Evolutionary conservation across 2,113 vertebrate species (phyloP).

Genomic region (Dicrurus megarhynchus): DNA sequence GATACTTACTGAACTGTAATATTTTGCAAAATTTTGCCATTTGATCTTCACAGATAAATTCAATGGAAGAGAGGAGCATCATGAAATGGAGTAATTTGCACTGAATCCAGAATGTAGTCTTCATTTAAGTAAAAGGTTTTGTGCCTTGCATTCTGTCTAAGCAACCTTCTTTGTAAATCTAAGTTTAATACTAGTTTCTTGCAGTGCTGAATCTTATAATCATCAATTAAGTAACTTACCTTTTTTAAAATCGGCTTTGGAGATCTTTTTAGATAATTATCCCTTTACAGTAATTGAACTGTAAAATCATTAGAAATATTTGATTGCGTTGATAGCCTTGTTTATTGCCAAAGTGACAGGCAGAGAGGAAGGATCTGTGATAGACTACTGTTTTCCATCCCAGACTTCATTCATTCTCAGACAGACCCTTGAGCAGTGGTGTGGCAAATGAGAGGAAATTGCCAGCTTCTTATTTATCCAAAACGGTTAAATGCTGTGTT

Average conservation of each 20-base stretch:
- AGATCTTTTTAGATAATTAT: not conserved
- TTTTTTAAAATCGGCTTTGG: not conserved
- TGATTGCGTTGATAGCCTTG: not conserved
- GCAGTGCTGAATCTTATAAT: not conserved
- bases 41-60: slow-evolving; percentile 4
- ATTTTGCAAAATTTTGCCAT: slow-evolving; percentile 10
- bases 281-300: not conserved
- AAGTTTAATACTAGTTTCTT: not conserved
- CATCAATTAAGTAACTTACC: not conserved
- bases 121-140: not conserved
- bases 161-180: not conserved
- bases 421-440: not conserved
- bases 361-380: not conserved
- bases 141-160: not conserved
- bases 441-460: slow-evolving; percentile 18
- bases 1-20: slow-evolving; percentile 11
- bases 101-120: not conserved
- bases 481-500: not conserved
- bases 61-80: not conserved
- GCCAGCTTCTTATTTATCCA: not conserved
- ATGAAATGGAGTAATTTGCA: slow-evolving; percentile 38
- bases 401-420: not conserved
- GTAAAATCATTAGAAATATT: not conserved
- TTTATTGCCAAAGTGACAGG: not conserved
- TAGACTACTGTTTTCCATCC: not conserved